phyloP scores from a whole-genome alignment of 2,888 invertebrate genomes.

The Acrocyrtus sp. region DNA sequence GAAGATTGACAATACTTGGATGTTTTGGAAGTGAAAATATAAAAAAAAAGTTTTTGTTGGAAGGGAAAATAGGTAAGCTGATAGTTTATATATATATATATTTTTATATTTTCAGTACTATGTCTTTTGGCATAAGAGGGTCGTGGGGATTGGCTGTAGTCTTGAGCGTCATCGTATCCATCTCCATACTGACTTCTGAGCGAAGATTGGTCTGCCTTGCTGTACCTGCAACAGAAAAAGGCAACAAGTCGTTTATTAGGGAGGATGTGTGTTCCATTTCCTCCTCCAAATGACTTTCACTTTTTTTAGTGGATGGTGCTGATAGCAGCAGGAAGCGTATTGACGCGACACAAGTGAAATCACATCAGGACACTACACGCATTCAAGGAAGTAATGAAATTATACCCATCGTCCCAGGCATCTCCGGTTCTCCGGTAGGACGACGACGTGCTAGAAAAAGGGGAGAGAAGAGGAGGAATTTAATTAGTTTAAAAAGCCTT shows the following conservation, averaged over 20 bases:
- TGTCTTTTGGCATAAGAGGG: slow-evolving; percentile 61
- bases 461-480: too few species aligned
- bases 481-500: background rate
- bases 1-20: too few species aligned
- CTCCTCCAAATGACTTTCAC: background rate
- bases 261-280: too few species aligned
- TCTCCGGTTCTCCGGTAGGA: slow-evolving; percentile 38
- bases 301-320: background rate
- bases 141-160: slow-evolving; percentile 56
- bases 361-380: background rate
- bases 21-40: too few species aligned
- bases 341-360: background rate
- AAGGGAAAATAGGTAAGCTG: too few species aligned
- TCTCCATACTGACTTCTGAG: slow-evolving; percentile 57
- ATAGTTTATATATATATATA: too few species aligned
- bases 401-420: slow-evolving; percentile 42
- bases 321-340: too few species aligned
- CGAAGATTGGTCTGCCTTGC: slow-evolving; percentile 52
- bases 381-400: too few species aligned
- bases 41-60: too few species aligned
- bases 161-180: slow-evolving; percentile 62
- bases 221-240: slow-evolving; percentile 51
- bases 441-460: slow-evolving; percentile 35
- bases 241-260: too few species aligned
- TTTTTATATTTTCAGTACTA: too few species aligned